Base-by-base conservation (phyloP, 2,797 vertebrate species). In the Antrozous pallidus region DNA sequence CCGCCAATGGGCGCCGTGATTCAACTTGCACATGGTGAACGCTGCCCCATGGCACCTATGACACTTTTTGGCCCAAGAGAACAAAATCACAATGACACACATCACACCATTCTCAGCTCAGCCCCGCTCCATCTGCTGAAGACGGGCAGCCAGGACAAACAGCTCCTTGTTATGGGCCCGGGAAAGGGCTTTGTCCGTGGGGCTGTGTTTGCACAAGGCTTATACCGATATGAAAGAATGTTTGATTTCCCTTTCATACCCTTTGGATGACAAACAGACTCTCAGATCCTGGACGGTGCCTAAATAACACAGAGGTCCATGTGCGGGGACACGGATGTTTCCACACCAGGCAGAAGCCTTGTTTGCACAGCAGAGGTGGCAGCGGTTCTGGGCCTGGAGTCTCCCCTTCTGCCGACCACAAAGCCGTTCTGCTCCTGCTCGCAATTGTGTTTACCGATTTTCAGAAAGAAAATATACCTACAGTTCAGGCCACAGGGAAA, bases 201-300 rank as follows among this genome's bases (percentile, higher is more conserved):
- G 93, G 97, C 97, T 95, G 74, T 96, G 92, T 97, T 97, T 97
- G 96, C 95, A 93, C 69, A 97, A 74, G 92, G 94, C 67, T 96
- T 92, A 84, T 78, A 94, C 90, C 69, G 95, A 87, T 94, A 97
- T 5, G 84, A 97, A 88, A 97, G 96, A 86, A 94, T 88, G 91
- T 97, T 97, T 96, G 95, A 95, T 96, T 97, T 97, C 89, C 92
- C 80, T 49, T 96, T 70, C 38, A 0, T 13, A 94, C 77, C 75
- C 94, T 97, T 95, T 94, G 97, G 93, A 97, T 63, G 12, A 95
- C 95, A 96, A 96, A 96, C 94, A 95, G 71, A 96, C 93, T 92
- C 81, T 87, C 11, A 0, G 82, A 88, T 71, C 82, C 88, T 70
- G 94, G 85, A 93, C 0, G 28, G 84, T 40, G 49, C 81, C 75